These are phyloP conservation scores for Prinia subflava DNA, from an alignment of 2,113 vertebrate species.

Conservation along the genomic window DNA sequence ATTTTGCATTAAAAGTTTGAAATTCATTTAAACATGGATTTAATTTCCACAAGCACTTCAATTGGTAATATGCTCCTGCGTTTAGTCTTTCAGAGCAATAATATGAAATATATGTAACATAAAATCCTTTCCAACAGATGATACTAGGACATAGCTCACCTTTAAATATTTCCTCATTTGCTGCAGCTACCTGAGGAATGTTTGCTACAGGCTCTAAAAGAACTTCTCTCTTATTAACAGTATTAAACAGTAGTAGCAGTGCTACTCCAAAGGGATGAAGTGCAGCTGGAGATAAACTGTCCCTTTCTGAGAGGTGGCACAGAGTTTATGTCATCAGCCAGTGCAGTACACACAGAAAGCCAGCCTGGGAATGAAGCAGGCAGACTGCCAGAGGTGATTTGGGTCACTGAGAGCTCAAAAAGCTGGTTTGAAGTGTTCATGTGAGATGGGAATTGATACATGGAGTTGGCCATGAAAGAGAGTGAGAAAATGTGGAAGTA, in stretches of 20 bases:
- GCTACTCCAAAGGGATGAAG: not conserved
- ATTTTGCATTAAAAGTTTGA: conserved; percentile 35
- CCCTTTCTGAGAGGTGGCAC: not conserved
- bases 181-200: not conserved
- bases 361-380: not conserved
- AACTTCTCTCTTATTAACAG: not conserved
- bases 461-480: not conserved
- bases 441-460: not conserved
- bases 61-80: not conserved
- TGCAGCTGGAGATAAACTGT: not conserved
- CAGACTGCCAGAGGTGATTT: not conserved
- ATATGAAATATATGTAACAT: not conserved
- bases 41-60: conserved; percentile 19
- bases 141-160: not conserved
- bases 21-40: conserved; percentile 22
- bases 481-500: not conserved
- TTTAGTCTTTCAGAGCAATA: conserved; percentile 3
- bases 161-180: not conserved
- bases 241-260: not conserved
- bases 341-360: not conserved
- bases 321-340: not conserved
- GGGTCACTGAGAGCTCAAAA: not conserved
- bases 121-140: not conserved
- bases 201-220: not conserved
- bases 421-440: not conserved